Base-by-base conservation (phyloP, 2,888 invertebrate genomes). In the Nymphalis polychloros region DNA sequence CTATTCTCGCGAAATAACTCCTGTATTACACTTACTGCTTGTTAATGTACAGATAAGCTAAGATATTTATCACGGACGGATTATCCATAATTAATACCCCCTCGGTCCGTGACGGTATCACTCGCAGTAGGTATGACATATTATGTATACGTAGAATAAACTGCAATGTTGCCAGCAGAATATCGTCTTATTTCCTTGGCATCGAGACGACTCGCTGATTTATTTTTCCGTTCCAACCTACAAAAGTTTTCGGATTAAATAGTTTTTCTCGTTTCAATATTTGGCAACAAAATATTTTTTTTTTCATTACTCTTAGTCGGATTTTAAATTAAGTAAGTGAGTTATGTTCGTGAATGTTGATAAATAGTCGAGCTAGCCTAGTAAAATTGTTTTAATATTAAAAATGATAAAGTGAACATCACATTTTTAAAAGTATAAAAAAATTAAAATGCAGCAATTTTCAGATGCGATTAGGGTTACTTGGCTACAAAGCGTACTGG, bases 111-210 rank as follows among this genome's bases (percentile, higher is more conserved):
- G 61, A 71, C 69, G 57, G 68, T 69, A 74, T 70, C 72, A 69
- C 69, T 68, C 47, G 70, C 72, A 76, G 74, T 74, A 75, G 75
- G 78, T 76, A 75, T 57, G 55, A 57, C 31, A n/a, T 79, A 80
- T 80, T 78, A 80, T 78, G 77, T 77, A 79, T 78, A 75, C 79
- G 31, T 73, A 75, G 71, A 74, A 78, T 78, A 79, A 77, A 79
- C 77, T 77, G 79, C 84, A 80, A 77, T 84, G 87, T 86, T 91
- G 92, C 91, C 91, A 91, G 88, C 88, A 85, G 89, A 85, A 87
- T 89, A 86, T 86, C 87, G 87, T 90, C 89, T 91, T 90, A 87
- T 91, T 90, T 88, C 88, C 84, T 92, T 92, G 92, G 92, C 92
- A 90, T 92, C 91, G 89, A 85, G 86, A 87, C 88, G 84, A 85